Evolutionary conservation across 1,140 invertebrate genomes (phyloP).

Genomic region (Cotesia typhae): DNA sequence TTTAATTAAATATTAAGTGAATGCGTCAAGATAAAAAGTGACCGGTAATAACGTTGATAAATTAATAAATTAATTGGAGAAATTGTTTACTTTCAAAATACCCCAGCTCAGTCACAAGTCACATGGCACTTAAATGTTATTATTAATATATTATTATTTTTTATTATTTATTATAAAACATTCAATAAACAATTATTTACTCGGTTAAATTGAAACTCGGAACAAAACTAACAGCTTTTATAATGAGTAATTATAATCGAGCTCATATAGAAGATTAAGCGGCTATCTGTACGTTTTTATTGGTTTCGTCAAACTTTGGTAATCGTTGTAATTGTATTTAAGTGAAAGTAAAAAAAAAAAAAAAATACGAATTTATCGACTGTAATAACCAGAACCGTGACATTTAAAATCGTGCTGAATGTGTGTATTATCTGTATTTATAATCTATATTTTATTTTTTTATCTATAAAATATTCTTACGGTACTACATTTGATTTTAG

Average conservation of each 20-base stretch:
- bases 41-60: constrained; percentile 11
- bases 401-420: too few species aligned
- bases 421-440: neutral
- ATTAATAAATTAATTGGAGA: neutral
- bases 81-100: neutral
- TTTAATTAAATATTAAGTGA: neutral
- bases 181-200: neutral
- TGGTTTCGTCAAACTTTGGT: constrained; percentile 30
- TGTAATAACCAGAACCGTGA: constrained; percentile 6
- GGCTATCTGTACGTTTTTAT: constrained; percentile 13
- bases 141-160: neutral
- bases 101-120: constrained; percentile 19
- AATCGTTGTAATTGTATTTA: constrained; percentile 17
- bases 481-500: too few species aligned
- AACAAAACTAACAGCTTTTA: too few species aligned
- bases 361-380: constrained; percentile 4
- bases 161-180: constrained; percentile 6
- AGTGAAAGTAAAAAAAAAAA: neutral
- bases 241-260: too few species aligned
- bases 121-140: constrained; percentile 29
- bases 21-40: constrained; percentile 18
- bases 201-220: neutral
- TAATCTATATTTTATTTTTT: neutral
- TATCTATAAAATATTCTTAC: neutral
- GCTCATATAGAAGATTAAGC: too few species aligned